Evolutionary conservation across 2,888 invertebrate genomes (phyloP), one percentile per base, ranked within the genome.

Genomic region (Macrosoma leucophasiata): DNA sequence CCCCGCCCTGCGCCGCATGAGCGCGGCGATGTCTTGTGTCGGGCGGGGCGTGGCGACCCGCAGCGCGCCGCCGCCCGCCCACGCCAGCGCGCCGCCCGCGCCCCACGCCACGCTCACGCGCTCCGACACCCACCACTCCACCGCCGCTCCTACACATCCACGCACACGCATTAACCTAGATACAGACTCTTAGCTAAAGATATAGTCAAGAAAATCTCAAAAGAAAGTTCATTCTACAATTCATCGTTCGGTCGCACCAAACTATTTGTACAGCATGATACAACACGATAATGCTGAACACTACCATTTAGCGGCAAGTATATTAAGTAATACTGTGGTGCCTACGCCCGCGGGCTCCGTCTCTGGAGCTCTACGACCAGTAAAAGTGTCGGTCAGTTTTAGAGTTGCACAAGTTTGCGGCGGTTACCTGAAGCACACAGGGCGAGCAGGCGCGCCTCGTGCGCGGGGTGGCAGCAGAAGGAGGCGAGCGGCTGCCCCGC

Each of bases 401-500:
- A n/a, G n/a, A n/a, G n/a, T n/a, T n/a, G n/a, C n/a, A n/a, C n/a
- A n/a, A n/a, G n/a, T 11, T 2, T 11, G 10, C 8, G 8, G 3
- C 3, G 2, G 4, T 36, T 52, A 87, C 88, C 88, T 26, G 84
- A 77, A 1, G 84, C 58, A n/a, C 87, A 79, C 27, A 91, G 88
- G 0, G 91, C 89, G 30, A 95, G 75, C 46, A 95, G 78, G 17
- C 93, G 77, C 57, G 93, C 93, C 66, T 91, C 92, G 57, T 94
- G 90, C 3, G 84, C 84, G 1, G 93, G 92, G 76, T 97, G 97
- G 95, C 97, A 97, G 18, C 92, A 89, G 69, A 95, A 93, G 39
- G 94, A 91, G 6, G 91, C 88, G 8, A 95, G 57, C 39, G 33
- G 52, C 68, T 64, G 10, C 69, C 69, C 27, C 70, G 76, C 29